Conservation (phyloP, 2,113 vertebrate species). For the Tachysurus vachellii region DNA sequence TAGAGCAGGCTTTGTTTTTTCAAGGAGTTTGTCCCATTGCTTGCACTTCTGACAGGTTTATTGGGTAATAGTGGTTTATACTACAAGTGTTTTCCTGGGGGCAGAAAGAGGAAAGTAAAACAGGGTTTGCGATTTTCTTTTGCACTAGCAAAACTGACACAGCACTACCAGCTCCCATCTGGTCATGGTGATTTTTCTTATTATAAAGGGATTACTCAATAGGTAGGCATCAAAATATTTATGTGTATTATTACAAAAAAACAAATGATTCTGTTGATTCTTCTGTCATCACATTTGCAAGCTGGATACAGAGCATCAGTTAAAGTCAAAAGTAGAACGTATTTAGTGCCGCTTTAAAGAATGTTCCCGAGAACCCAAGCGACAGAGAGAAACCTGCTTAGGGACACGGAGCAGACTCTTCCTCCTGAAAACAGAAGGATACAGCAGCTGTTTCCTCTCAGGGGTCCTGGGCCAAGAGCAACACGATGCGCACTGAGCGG, state of each 20-base stretch:
- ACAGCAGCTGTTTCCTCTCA: constrained; percentile 56
- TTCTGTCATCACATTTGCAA: background rate
- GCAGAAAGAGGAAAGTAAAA: constrained; percentile 56
- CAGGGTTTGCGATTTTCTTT: constrained; percentile 29
- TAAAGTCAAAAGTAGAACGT: constrained; percentile 4
- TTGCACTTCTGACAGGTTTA: constrained; percentile 76
- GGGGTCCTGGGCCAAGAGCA: constrained; percentile 33
- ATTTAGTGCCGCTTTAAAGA: constrained; percentile 42
- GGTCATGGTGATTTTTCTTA: background rate
- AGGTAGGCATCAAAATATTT: background rate
- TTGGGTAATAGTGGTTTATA: constrained; percentile 68
- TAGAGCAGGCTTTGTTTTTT: constrained; percentile 63
- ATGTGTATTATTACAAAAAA: background rate
- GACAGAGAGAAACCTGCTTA: constrained; percentile 33
- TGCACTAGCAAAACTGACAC: constrained; percentile 19
- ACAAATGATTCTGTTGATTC: background rate
- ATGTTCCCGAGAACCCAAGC: constrained; percentile 15
- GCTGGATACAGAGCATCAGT: background rate
- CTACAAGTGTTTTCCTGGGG: constrained; percentile 66
- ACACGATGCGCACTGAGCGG: constrained; percentile 2
- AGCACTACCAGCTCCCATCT: background rate
- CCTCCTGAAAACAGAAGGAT: constrained; percentile 51
- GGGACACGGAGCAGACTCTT: constrained; percentile 40
- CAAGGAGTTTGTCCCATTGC: constrained; percentile 69
- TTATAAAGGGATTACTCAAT: background rate